Percentiles rank a stretch among this genome's conserved stretches.
Conservation (phyloP, 1,140 invertebrate species). For the Trissolcus basalis region DNA sequence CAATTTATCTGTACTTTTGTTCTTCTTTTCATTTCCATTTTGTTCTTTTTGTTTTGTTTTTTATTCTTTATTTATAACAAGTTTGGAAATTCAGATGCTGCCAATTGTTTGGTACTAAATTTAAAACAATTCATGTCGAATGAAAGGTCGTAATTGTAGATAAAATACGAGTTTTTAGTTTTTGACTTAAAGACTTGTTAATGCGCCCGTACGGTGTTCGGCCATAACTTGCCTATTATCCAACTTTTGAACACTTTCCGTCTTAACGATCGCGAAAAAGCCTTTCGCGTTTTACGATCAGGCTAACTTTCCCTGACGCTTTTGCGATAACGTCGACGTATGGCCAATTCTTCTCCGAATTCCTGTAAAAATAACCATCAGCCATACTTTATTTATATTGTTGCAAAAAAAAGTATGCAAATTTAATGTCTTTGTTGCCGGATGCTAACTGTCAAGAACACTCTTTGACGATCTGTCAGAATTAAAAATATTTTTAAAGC, state of each 20-base stretch:
- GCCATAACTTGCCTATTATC: slow-evolving; percentile 60
- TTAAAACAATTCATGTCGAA: slow-evolving; percentile 8
- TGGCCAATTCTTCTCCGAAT: slow-evolving; percentile 3
- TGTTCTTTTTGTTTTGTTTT: too few species aligned
- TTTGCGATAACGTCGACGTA: slow-evolving; percentile 51
- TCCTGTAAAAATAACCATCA: neutral
- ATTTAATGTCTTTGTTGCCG: neutral
- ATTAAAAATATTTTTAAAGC: too few species aligned
- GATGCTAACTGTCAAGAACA: too few species aligned
- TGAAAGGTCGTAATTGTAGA: slow-evolving; percentile 25
- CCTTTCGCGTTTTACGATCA: slow-evolving; percentile 54
- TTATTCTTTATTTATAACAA: too few species aligned
- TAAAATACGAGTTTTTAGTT: slow-evolving; percentile 36
- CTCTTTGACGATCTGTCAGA: too few species aligned
- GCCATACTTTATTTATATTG: neutral
- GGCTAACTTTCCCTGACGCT: slow-evolving; percentile 54
- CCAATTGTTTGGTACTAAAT: neutral
- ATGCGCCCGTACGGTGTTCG: slow-evolving; percentile 49
- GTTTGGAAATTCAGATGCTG: too few species aligned
- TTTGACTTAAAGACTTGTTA: slow-evolving; percentile 55
- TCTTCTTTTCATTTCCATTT: too few species aligned
- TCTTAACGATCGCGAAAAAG: slow-evolving; percentile 57
- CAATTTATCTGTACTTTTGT: too few species aligned
- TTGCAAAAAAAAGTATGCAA: neutral
- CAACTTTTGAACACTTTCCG: slow-evolving; percentile 47